phyloP scores from a whole-genome alignment of 30 jellyfish, hydroid and myxozoan species.

The Aurelia aurita region DNA sequence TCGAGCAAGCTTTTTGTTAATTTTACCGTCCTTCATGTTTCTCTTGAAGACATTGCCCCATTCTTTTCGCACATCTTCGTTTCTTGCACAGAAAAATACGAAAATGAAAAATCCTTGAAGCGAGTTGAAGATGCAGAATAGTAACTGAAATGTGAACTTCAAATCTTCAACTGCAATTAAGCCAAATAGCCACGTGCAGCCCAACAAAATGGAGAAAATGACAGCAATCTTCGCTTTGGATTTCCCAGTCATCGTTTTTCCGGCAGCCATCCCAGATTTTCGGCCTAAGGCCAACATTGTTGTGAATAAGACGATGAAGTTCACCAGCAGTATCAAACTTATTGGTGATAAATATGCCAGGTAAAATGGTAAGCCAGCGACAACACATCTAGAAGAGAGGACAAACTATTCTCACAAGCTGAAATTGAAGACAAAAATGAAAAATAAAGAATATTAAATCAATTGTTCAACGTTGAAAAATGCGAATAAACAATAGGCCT shows the following conservation, averaged over 20 bases:
- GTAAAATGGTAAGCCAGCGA: slow-evolving; percentile 55
- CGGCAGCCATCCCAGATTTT: slow-evolving; percentile 1
- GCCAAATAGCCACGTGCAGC: slow-evolving; percentile 69
- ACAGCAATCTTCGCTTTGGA: slow-evolving; percentile 59
- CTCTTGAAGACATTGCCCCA: slow-evolving; percentile 26
- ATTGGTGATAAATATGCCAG: slow-evolving; percentile 53
- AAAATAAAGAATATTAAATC: not conserved
- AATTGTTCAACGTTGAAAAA: too few species aligned
- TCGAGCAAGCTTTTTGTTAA: too few species aligned
- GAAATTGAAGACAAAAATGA: not conserved
- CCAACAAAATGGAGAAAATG: slow-evolving; percentile 39
- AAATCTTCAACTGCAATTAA: slow-evolving; percentile 42
- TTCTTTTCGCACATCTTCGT: slow-evolving; percentile 44
- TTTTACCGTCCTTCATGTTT: too few species aligned
- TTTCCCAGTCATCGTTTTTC: not conserved
- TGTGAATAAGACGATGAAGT: slow-evolving; percentile 29
- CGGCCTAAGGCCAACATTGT: slow-evolving; percentile 12
- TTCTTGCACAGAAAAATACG: slow-evolving; percentile 39
- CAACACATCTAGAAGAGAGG: slow-evolving; percentile 32
- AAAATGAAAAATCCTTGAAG: slow-evolving; percentile 74
- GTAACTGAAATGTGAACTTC: slow-evolving; percentile 28
- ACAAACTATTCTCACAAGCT: not conserved
- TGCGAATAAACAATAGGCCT: too few species aligned
- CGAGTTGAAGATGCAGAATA: slow-evolving; percentile 58
- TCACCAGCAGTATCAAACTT: slow-evolving; percentile 19